These are phyloP conservation scores for Drosophila sp. DNA, from an alignment of 1,140 invertebrate genomes.

Conservation along the genomic window DNA sequence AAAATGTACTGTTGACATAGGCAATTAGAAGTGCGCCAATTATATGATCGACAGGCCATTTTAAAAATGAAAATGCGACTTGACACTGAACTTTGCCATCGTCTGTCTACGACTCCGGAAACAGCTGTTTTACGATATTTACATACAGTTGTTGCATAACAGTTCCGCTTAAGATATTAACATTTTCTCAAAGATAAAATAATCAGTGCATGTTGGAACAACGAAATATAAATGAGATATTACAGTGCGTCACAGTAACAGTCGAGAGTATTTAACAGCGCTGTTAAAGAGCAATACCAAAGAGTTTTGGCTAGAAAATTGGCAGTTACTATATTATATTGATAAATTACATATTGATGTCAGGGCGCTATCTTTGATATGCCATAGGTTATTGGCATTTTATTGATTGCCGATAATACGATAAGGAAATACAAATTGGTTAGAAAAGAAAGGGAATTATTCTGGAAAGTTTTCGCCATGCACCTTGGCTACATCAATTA, in stretches of 20 bases:
- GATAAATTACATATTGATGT: constrained; percentile 43
- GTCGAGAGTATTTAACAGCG: neutral
- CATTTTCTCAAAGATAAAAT: neutral
- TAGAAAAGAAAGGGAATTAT: constrained; percentile 24
- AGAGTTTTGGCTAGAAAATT: neutral
- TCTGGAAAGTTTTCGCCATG: constrained; percentile 23
- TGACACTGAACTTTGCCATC: constrained; percentile 54
- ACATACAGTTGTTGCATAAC: neutral
- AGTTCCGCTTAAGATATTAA: neutral
- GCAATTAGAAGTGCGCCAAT: constrained; percentile 48
- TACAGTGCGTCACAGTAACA: neutral
- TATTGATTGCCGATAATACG: constrained; percentile 40
- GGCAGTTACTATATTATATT: constrained; percentile 24
- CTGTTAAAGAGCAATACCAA: constrained; percentile 1
- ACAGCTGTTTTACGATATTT: constrained; percentile 1
- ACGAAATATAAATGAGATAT: neutral
- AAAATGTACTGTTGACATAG: constrained; percentile 39
- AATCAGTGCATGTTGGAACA: neutral
- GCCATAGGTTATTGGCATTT: constrained; percentile 28
- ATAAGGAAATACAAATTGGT: constrained; percentile 10
- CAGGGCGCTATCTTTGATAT: constrained; percentile 46
- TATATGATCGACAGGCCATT: constrained; percentile 12
- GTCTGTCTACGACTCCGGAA: neutral
- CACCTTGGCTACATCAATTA: constrained; percentile 25
- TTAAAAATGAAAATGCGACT: constrained; percentile 21